Evolutionary conservation across 2,888 invertebrate genomes (phyloP).

Genomic region (Neoitamus cyanurus): DNA sequence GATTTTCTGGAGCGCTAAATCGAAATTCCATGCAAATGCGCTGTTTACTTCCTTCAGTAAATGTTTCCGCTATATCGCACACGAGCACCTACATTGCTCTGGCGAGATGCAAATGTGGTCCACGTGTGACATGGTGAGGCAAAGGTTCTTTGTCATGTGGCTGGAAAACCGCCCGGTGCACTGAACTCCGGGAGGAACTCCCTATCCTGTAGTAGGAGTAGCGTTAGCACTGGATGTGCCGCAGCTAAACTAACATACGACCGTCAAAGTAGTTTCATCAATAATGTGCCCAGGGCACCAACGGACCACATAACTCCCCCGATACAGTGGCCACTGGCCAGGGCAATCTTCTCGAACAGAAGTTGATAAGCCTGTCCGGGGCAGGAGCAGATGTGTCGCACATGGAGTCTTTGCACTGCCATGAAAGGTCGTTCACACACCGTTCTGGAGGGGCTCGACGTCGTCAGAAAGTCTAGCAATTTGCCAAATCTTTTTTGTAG

Average conservation of each 20-base stretch:
- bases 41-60: neutral
- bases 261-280: neutral
- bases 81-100: neutral
- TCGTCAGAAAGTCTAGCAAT: constrained; percentile 15
- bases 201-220: neutral
- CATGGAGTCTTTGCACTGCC: neutral
- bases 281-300: neutral
- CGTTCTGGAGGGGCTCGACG: neutral
- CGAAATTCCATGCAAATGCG: constrained; percentile 15
- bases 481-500: neutral
- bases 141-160: neutral
- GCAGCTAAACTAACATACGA: neutral
- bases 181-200: neutral
- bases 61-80: neutral
- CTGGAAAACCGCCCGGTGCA: neutral
- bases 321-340: neutral
- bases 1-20: neutral
- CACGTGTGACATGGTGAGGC: neutral
- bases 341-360: neutral
- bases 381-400: neutral
- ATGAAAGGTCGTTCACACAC: neutral
- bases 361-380: neutral
- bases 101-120: neutral
- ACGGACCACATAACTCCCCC: neutral
- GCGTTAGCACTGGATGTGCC: neutral